Base-by-base conservation (phyloP, 2,113 vertebrate genomes). In the Eulemur rufifrons region DNA sequence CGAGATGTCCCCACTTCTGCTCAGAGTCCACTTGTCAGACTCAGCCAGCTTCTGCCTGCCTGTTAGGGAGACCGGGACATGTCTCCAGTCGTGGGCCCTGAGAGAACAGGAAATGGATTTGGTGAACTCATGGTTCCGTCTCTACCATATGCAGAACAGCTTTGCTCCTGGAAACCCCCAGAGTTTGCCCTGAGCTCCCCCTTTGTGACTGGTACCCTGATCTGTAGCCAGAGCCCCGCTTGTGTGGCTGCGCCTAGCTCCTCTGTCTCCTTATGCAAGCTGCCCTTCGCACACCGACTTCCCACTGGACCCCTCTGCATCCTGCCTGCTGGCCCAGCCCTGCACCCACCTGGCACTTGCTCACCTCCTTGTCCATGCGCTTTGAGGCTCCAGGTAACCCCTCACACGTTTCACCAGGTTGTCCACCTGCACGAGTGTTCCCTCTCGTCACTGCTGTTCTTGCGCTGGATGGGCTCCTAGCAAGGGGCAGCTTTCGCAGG, bases 1-100 rank as follows among this genome's bases (percentile, higher is more conserved):
- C 10, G 7, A 32, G 39, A 68, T 11, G 5, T 0, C 42, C 50
- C 47, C 59, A 37, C 21, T 76, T 37, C 71, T 59, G 14, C 12
- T 68, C 39, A 29, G 7, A 50, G 4, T 8, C 50, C 21, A 32
- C 15, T 63, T 29, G 50, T 37, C n/a, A 54, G 59, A 32, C 59
- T 88, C 42, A 42, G 17, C 15, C 39, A 61, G 42, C 59, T 74
- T 94, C 47, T 74, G 59, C 34, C 34, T 54, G n/a, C 8, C 34
- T 9, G 8, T 7, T 27, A 8, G 15, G 1, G 18, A 32, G n/a
- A 0, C 12, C 29, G 2, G 11, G 29, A 27, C 47, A 32, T 29
- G 64, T 73, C n/a, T 81, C 11, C 29, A 37, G 34, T 29, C 25
- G 0, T 12, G 32, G 50, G 4, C 25, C 32, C 69, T 64, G 45